phyloP scores from a whole-genome alignment of 2,888 invertebrate genomes.

The Chrysolina americana region DNA sequence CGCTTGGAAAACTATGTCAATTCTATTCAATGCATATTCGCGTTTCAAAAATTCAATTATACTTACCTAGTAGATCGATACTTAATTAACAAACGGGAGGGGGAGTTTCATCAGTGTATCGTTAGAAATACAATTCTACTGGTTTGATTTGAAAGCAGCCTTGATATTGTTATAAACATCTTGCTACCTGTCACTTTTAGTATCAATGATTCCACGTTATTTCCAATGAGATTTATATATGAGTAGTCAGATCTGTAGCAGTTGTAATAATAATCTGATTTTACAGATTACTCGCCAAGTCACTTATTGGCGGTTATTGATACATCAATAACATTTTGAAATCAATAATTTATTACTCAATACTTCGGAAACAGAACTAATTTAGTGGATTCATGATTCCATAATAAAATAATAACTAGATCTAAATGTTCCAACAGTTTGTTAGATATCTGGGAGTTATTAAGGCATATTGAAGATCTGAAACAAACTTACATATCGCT shows the following conservation, averaged over 20 bases:
- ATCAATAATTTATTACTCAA: no score
- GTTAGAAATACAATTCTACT: slow-evolving; percentile 27
- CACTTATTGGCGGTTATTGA: no score
- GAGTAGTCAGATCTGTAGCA: not conserved
- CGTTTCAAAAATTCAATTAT: not conserved
- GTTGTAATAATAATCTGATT: not conserved
- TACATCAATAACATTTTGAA: no score
- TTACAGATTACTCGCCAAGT: no score
- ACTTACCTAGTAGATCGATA: not conserved
- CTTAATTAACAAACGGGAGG: slow-evolving; percentile 17
- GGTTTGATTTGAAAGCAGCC: slow-evolving; percentile 26
- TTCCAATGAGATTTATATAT: not conserved
- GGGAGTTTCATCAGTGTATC: slow-evolving; percentile 16
- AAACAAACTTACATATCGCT: no score
- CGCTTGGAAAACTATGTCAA: not conserved
- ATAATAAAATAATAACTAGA: no score
- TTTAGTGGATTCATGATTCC: no score
- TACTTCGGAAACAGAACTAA: no score
- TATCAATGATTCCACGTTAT: not conserved
- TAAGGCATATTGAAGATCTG: no score
- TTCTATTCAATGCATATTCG: not conserved
- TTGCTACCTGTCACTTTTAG: slow-evolving; percentile 7
- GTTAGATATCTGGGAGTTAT: no score
- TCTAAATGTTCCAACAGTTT: no score
- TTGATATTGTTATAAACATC: slow-evolving; percentile 12